phyloP scores from a whole-genome alignment of 2,888 invertebrate species.

The Microchrysa polita region DNA sequence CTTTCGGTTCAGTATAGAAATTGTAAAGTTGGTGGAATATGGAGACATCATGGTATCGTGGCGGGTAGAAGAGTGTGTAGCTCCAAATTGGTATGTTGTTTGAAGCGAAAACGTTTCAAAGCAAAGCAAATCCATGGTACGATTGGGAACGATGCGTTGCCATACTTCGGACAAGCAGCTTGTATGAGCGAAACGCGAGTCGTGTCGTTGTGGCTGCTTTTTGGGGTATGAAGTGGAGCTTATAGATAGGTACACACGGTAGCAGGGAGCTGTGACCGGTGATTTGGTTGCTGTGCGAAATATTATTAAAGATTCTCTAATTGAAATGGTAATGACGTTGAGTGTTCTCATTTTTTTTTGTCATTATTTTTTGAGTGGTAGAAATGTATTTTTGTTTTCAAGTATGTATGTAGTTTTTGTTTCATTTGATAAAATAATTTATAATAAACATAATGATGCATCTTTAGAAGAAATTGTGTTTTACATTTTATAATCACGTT shows the following conservation, averaged over 20 bases:
- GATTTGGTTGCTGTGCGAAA: neutral
- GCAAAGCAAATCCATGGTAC: too few species aligned
- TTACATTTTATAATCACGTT: too few species aligned
- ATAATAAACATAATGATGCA: too few species aligned
- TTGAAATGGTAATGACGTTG: conserved; percentile 10
- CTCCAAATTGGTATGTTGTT: neutral
- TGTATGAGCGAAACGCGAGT: neutral
- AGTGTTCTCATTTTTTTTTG: too few species aligned
- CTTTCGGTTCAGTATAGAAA: too few species aligned
- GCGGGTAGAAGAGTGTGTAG: neutral
- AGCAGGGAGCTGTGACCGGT: neutral
- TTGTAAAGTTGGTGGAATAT: neutral
- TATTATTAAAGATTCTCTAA: neutral
- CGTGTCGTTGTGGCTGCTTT: neutral
- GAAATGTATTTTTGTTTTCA: too few species aligned
- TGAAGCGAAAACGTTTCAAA: neutral
- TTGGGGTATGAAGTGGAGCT: conserved; percentile 11
- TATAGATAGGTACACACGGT: neutral
- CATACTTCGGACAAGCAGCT: too few species aligned
- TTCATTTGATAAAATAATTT: too few species aligned
- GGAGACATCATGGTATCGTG: neutral
- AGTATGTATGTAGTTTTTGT: too few species aligned
- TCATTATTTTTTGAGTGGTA: too few species aligned
- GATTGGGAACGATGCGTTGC: too few species aligned
- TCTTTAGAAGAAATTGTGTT: too few species aligned